Percentiles rank a stretch among this genome's conserved stretches.
Evolutionary conservation across 2,113 vertebrate genomes (phyloP).

Genomic region (Mionectes macconnelli): DNA sequence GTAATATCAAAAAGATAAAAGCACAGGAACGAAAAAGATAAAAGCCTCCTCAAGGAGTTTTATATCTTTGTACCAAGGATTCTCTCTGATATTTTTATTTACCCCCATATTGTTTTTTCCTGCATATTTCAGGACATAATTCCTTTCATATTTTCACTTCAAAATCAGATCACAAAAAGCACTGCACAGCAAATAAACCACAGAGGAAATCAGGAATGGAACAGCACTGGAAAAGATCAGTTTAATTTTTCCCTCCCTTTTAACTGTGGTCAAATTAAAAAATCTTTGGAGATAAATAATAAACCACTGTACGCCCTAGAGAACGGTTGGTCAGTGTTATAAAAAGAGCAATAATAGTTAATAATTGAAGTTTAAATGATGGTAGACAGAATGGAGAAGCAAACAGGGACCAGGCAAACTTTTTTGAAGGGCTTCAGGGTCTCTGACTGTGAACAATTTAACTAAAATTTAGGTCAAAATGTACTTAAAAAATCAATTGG

Average conservation of each 20-base stretch:
- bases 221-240: neutral
- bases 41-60: neutral
- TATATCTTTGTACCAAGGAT: neutral
- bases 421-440: neutral
- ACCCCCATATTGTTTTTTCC: neutral
- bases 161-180: neutral
- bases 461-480: too few species aligned
- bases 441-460: rapidly evolving
- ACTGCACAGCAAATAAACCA: neutral
- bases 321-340: neutral
- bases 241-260: neutral
- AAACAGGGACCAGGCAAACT: neutral
- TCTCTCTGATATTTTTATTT: neutral
- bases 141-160: neutral
- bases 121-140: too few species aligned
- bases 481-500: too few species aligned
- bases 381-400: neutral
- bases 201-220: neutral
- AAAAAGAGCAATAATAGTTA: neutral
- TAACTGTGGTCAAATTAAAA: neutral
- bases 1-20: neutral
- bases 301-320: neutral
- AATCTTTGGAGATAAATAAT: neutral
- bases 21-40: neutral
- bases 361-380: neutral